A percentile compares a stretch with the other conserved stretches of the same genome.
Evolutionary conservation across 1,140 invertebrate genomes (phyloP).

Genomic region (Eciton burchellii): DNA sequence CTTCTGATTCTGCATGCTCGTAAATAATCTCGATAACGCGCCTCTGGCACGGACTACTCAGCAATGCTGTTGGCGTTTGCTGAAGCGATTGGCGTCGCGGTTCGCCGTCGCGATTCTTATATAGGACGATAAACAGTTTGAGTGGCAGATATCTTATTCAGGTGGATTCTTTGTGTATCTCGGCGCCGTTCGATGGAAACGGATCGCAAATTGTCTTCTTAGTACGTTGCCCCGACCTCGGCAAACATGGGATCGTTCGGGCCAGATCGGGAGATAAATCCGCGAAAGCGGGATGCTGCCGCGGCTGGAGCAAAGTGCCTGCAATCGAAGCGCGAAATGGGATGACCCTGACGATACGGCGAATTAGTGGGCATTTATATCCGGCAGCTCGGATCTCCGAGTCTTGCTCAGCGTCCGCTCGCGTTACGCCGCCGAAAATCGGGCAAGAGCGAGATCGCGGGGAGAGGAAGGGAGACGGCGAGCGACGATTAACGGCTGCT

Average conservation of each 20-base stretch:
- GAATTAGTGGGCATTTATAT: conserved; percentile 50
- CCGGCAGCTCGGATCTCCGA: background rate
- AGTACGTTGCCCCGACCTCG: conserved; percentile 10
- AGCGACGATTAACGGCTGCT: conserved; percentile 19
- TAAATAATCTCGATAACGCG: conserved; percentile 58
- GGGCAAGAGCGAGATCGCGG: background rate
- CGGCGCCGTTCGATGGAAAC: conserved; percentile 9
- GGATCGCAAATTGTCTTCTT: conserved; percentile 5
- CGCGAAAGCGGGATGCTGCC: conserved; percentile 9
- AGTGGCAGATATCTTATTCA: background rate
- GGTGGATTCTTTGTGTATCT: background rate
- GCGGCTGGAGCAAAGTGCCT: conserved; percentile 33
- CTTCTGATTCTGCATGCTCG: conserved; percentile 51
- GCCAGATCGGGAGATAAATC: conserved; percentile 23
- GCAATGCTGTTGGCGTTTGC: conserved; percentile 31
- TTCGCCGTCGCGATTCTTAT: conserved; percentile 15
- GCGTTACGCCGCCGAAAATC: background rate
- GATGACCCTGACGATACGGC: conserved; percentile 28
- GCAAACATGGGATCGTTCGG: background rate
- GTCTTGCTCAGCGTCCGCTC: conserved; percentile 44
- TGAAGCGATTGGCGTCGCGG: conserved; percentile 19
- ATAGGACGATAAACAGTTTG: background rate
- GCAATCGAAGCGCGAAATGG: conserved; percentile 40
- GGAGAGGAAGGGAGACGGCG: conserved; percentile 6
- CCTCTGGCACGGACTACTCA: conserved; percentile 48